Evolutionary conservation across 2,888 invertebrate genomes (phyloP).

Genomic region (Meloe dianella): DNA sequence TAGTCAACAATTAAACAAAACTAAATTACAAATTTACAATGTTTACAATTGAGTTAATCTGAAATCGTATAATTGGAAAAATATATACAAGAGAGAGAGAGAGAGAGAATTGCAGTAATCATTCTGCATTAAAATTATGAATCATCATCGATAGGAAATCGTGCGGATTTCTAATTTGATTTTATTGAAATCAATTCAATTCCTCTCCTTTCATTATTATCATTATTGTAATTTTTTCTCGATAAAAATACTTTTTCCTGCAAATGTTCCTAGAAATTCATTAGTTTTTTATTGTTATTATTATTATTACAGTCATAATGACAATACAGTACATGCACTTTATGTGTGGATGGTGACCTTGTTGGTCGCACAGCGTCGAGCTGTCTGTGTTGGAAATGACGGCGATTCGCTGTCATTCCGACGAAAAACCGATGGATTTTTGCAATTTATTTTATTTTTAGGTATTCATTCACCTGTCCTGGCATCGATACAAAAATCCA

Average conservation of each 20-base stretch:
- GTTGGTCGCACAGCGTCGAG: conserved; percentile 23
- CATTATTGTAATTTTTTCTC: neutral
- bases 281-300: neutral
- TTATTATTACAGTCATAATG: neutral
- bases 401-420: conserved; percentile 20
- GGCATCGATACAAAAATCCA: conserved; percentile 24
- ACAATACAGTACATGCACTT: neutral
- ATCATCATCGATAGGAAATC: neutral
- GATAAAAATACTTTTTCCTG: neutral
- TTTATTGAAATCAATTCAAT: neutral
- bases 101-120: neutral
- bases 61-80: neutral
- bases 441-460: conserved; percentile 12
- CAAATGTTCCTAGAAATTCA: neutral
- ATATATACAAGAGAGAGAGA: neutral
- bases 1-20: neutral
- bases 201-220: neutral
- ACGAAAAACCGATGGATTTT: conserved; percentile 17
- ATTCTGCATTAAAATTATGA: neutral
- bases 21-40: neutral
- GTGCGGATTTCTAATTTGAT: neutral
- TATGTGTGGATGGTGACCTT: neutral
- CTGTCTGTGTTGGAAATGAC: conserved; percentile 23
- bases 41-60: neutral
- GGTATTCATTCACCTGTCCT: conserved; percentile 20